Conservation (phyloP, 2,888 invertebrate genomes). For the Amblyteles armatorius region DNA sequence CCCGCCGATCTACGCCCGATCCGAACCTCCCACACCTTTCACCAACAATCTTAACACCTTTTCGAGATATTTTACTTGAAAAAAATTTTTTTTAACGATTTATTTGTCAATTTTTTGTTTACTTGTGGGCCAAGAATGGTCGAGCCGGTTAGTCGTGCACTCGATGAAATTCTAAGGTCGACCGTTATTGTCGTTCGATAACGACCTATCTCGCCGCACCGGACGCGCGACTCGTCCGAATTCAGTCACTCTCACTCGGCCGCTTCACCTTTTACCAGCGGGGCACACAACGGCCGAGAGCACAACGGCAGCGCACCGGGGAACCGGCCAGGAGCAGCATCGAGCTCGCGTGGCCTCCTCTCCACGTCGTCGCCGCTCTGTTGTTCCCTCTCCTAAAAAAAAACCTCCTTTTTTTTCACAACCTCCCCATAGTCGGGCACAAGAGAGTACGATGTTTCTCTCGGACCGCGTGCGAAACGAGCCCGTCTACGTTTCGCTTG, state of each 20-base stretch:
- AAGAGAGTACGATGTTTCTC: constrained; percentile 61
- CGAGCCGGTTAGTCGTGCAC: no score
- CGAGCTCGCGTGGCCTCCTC: constrained; percentile 57
- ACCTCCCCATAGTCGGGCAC: constrained; percentile 47
- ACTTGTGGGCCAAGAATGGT: no score
- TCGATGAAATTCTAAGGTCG: not conserved
- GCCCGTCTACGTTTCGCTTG: not conserved
- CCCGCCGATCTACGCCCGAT: not conserved
- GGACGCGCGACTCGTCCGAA: constrained; percentile 32
- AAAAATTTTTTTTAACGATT: no score
- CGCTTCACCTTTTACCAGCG: constrained; percentile 58
- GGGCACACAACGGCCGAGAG: constrained; percentile 41
- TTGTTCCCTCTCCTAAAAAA: constrained; percentile 32
- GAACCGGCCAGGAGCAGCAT: constrained; percentile 54
- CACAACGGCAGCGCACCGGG: constrained; percentile 48
- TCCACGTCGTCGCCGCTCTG: constrained; percentile 47
- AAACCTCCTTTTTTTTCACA: constrained; percentile 29
- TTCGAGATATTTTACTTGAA: no score
- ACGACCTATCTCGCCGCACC: constrained; percentile 11
- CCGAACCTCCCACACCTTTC: not conserved
- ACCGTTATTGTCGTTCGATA: not conserved
- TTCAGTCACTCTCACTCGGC: constrained; percentile 65
- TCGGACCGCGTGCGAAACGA: constrained; percentile 50
- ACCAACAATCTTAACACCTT: not conserved
- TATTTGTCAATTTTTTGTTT: no score